Conservation (phyloP, 2,113 vertebrate species). For the Lepidothrix coronata region DNA sequence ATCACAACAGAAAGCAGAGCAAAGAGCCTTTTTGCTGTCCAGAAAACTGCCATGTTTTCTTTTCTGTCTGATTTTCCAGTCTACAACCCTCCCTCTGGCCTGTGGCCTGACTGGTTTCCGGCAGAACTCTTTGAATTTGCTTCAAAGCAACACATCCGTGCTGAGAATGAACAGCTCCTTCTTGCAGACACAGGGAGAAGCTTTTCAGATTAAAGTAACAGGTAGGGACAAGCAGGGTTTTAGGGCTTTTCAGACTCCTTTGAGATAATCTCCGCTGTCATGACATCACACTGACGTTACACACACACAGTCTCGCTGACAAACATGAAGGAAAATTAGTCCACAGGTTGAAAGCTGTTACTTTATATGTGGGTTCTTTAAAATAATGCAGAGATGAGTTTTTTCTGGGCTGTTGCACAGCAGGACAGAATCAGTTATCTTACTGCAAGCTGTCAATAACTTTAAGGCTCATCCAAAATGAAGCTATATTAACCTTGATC, state of each 20-base stretch:
- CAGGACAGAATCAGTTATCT: background rate
- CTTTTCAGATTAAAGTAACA: constrained; percentile 65
- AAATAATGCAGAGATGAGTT: background rate
- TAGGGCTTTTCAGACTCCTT: background rate
- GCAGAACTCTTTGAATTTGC: constrained; percentile 50
- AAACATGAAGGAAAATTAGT: background rate
- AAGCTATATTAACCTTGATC: background rate
- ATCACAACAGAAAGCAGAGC: background rate
- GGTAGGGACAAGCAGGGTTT: constrained; percentile 39
- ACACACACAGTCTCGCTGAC: accelerated
- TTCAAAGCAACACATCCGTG: constrained; percentile 40
- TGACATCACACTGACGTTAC: background rate
- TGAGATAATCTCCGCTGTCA: background rate
- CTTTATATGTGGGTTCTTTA: background rate
- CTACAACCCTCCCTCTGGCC: constrained; percentile 16
- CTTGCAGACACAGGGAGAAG: constrained; percentile 48
- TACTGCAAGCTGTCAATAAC: background rate
- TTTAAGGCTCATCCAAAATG: background rate
- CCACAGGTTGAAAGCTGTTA: background rate
- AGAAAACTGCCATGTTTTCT: background rate
- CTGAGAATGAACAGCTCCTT: constrained; percentile 64
- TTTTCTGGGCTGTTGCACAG: background rate
- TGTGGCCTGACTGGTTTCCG: constrained; percentile 67
- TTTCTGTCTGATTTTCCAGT: constrained; percentile 49
- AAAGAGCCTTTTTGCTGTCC: background rate